Conservation (phyloP, 2,797 vertebrate genomes). For the Propithecus perrieri region DNA sequence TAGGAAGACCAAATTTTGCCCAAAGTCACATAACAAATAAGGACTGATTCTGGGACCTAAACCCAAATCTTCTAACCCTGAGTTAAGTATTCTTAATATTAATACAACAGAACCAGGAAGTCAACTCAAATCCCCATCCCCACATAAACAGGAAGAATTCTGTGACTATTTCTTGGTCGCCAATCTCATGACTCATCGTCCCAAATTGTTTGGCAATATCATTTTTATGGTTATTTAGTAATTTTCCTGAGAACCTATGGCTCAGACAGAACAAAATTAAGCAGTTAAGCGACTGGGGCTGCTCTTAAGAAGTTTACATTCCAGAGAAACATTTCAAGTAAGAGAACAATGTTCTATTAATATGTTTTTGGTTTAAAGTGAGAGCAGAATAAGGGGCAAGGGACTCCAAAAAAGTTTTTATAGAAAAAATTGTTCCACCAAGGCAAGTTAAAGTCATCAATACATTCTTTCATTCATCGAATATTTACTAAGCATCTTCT, state of each 20-base stretch:
- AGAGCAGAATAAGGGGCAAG: not conserved
- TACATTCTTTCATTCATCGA: not conserved
- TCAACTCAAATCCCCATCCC: not conserved
- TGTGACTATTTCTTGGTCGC: constrained; percentile 15
- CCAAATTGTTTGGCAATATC: constrained; percentile 47
- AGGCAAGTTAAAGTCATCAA: not conserved
- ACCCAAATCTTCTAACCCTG: not conserved
- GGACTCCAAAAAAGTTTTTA: not conserved
- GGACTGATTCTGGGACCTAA: not conserved
- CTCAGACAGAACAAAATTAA: not conserved
- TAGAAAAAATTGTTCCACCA: not conserved
- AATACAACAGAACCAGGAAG: constrained; percentile 53
- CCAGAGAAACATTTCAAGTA: constrained; percentile 4
- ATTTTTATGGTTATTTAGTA: constrained; percentile 67
- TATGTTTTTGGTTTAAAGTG: not conserved
- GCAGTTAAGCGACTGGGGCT: constrained; percentile 15
- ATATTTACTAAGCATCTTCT: not conserved
- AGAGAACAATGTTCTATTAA: not conserved
- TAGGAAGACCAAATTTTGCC: not conserved
- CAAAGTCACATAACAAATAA: not conserved
- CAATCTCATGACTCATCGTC: constrained; percentile 57
- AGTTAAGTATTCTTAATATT: not conserved
- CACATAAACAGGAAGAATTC: constrained; percentile 51
- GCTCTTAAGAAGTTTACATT: not conserved
- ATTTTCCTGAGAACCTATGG: constrained; percentile 60